A percentile compares a stretch with the other conserved stretches of the same genome.
Evolutionary conservation across 2,888 invertebrate genomes (phyloP).

Genomic region (Dicyrtomina minuta): DNA sequence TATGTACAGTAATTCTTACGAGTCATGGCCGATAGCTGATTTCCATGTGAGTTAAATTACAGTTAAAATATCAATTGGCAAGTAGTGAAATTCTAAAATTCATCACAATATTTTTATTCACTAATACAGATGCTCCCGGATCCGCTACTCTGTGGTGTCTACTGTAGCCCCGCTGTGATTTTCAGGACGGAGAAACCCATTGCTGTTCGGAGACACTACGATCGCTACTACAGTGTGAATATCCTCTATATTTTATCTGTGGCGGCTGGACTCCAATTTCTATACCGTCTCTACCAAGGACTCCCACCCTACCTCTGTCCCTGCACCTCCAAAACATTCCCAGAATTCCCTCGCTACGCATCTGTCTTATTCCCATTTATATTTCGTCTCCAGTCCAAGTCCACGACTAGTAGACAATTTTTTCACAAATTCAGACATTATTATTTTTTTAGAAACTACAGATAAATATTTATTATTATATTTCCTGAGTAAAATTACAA

Average conservation of each 20-base stretch:
- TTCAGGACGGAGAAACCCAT: slow-evolving; percentile 18
- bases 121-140: slow-evolving; percentile 18
- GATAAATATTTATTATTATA: no score
- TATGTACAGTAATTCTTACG: slow-evolving; percentile 11
- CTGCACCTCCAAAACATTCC: slow-evolving; percentile 2
- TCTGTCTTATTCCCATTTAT: neutral
- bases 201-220: slow-evolving; percentile 2
- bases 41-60: slow-evolving; percentile 4
- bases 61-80: neutral
- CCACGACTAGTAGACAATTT: no score
- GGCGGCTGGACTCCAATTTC: slow-evolving; percentile 3
- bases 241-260: neutral
- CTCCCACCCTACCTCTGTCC: slow-evolving; percentile 23
- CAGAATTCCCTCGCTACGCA: slow-evolving; percentile 24
- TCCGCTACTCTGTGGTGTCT: slow-evolving; percentile 15
- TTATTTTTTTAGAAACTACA: no score
- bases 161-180: slow-evolving; percentile 20
- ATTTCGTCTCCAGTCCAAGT: no score
- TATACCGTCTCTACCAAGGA: slow-evolving; percentile 17
- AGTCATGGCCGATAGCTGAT: slow-evolving; percentile 24
- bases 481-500: no score
- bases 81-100: neutral
- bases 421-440: no score
- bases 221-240: slow-evolving; percentile 9
- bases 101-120: neutral